Base-by-base conservation (phyloP, 2,113 vertebrate species). In the Axis porcinus region DNA sequence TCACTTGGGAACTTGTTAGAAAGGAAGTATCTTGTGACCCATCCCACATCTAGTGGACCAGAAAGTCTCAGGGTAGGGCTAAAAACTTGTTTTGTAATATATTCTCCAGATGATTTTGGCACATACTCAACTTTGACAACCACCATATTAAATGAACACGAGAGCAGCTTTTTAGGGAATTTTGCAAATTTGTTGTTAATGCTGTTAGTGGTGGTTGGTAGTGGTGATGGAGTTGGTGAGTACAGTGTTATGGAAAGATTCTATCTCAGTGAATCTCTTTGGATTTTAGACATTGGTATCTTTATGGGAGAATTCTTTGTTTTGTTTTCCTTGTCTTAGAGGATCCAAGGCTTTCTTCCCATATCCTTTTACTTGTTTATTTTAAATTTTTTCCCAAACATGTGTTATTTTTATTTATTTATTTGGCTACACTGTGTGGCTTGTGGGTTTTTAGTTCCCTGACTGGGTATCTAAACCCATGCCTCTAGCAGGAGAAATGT, bases 341-440 rank as follows among this genome's bases (percentile, higher is more conserved):
- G 21, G 47, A 85, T 67, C 12, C 7, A n/a, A 47, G 13, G 9
- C 43, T 50, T 85, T 86, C 17, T 23, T 4, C 19, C 3, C 23
- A 3, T 47, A 76, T 55, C 4, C 12, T n/a, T 76, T 14, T 76
- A 27, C 27, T 43, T 74, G 12, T 40, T 74, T 43, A 27, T 27
- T 43, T 25, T 14, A 74, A 7, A 0, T 0, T 27, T 43, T 43
- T 43, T 3, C n/a, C 40, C 40, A 43, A 43, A 43, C 6, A 13
- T 12, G 11, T 43, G 2, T 43, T 76, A 43, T 76, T 76, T 74
- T 76, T 27, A 15, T 43, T 43, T 74, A 70, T 70, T 36, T 70
- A 27, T 43, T 76, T 76, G 70, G 23, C 40, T 27, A 43, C 12
- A 43, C 40, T 43, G 23, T 13, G 6, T 76, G 23, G 40, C 3